Evolutionary conservation across 2,888 invertebrate genomes (phyloP).

Genomic region (Chaetogeoica ovagalla): DNA sequence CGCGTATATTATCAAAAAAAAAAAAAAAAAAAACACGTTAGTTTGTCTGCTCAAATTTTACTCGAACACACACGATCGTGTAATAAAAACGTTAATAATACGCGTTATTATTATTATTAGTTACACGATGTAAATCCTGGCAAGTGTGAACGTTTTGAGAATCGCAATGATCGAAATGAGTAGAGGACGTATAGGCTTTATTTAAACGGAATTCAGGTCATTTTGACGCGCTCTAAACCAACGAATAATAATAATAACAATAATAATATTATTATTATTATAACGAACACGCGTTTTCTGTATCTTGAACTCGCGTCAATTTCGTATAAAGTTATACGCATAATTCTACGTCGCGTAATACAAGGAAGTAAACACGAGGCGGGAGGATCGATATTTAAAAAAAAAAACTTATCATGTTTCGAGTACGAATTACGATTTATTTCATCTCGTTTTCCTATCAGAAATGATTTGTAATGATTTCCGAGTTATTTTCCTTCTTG

Average conservation of each 20-base stretch:
- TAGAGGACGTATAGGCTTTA: background rate
- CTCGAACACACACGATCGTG: background rate
- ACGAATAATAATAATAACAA: too few species aligned
- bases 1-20: background rate
- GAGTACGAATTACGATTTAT: too few species aligned
- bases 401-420: too few species aligned
- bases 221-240: background rate
- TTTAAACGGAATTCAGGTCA: slow-evolving; percentile 32
- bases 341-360: too few species aligned
- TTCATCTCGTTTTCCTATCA: background rate
- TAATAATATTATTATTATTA: too few species aligned
- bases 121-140: slow-evolving; percentile 2
- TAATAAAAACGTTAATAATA: background rate
- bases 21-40: slow-evolving; percentile 17
- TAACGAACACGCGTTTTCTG: background rate
- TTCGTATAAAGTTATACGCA: background rate
- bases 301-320: background rate
- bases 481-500: background rate
- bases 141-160: slow-evolving; percentile 8
- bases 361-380: too few species aligned
- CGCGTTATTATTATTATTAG: background rate
- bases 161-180: background rate
- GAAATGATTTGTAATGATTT: background rate
- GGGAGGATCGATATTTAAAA: too few species aligned
- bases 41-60: slow-evolving; percentile 27